phyloP scores from a whole-genome alignment of 1,140 invertebrate species.

The Tyrophagus putrescentiae region DNA sequence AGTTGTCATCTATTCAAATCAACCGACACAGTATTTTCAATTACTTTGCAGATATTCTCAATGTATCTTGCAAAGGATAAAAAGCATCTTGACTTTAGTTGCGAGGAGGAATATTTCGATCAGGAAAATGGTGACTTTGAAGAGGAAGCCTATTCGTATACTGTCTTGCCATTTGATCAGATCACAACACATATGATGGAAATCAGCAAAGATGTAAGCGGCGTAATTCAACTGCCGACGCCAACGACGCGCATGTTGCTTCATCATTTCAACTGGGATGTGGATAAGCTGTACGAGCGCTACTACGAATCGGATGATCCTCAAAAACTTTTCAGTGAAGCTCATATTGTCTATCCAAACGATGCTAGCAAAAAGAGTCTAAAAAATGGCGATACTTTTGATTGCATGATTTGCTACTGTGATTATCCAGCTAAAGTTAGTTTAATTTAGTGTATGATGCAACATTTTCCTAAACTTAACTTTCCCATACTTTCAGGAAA shows the following conservation, averaged over 20 bases:
- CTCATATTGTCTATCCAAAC: neutral
- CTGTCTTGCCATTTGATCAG: neutral
- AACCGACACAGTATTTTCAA: too few relatives aligned
- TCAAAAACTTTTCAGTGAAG: neutral
- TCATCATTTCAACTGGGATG: neutral
- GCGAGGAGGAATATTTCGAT: too few relatives aligned
- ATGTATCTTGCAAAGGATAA: too few relatives aligned
- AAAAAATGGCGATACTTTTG: too few relatives aligned
- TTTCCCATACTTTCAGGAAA: constrained; percentile 47
- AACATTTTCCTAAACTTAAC: neutral
- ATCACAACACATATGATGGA: neutral
- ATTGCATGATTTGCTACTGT: constrained; percentile 23
- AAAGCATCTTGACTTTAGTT: too few relatives aligned
- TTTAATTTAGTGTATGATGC: constrained; percentile 6
- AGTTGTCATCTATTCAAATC: too few relatives aligned
- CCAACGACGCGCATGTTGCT: neutral
- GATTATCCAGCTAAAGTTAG: constrained; percentile 20
- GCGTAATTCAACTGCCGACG: neutral
- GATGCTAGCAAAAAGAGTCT: too few relatives aligned
- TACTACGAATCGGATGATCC: neutral
- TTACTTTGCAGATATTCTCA: too few relatives aligned
- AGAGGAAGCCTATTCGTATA: neutral
- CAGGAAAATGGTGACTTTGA: too few relatives aligned
- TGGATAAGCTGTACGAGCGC: neutral
- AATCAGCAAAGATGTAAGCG: neutral